Evolutionary conservation across 2,888 invertebrate genomes (phyloP).

Genomic region (Lepidocyrtoides sp.): DNA sequence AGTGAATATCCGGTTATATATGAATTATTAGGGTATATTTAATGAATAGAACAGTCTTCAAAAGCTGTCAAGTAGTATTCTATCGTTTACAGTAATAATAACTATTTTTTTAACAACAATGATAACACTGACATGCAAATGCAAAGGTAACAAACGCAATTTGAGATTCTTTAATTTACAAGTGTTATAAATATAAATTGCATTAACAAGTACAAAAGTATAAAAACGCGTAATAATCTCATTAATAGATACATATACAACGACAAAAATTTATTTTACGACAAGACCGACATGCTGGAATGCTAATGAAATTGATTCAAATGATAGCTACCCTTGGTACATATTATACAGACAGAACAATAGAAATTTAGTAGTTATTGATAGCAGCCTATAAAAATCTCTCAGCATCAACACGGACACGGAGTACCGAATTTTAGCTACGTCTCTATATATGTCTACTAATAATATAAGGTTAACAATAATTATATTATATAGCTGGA

Average conservation of each 20-base stretch:
- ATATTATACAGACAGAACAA: background rate
- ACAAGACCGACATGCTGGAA: constrained; percentile 41
- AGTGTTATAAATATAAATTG: constrained; percentile 20
- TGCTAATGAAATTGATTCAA: constrained; percentile 24
- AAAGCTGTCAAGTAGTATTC: constrained; percentile 58
- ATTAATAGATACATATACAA: constrained; percentile 34
- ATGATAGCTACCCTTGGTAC: background rate
- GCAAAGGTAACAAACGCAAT: constrained; percentile 34
- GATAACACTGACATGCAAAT: constrained; percentile 30
- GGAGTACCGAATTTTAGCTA: constrained; percentile 23
- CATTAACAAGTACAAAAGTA: constrained; percentile 65
- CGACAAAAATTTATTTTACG: background rate
- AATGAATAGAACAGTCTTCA: constrained; percentile 64
- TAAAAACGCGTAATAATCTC: constrained; percentile 66
- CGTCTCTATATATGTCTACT: background rate
- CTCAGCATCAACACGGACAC: background rate
- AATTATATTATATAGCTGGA: too few species aligned
- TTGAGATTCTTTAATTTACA: constrained; percentile 54
- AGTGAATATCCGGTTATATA: background rate
- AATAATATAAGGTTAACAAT: background rate
- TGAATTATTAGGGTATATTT: constrained; percentile 18
- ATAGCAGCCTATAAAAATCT: constrained; percentile 7
- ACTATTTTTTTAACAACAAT: background rate
- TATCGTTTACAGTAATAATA: constrained; percentile 14
- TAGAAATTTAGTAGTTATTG: background rate